Percentiles rank a stretch among this genome's conserved stretches.
Evolutionary conservation across 2,888 invertebrate genomes (phyloP).

Genomic region (Alviniconcha strummeri): DNA sequence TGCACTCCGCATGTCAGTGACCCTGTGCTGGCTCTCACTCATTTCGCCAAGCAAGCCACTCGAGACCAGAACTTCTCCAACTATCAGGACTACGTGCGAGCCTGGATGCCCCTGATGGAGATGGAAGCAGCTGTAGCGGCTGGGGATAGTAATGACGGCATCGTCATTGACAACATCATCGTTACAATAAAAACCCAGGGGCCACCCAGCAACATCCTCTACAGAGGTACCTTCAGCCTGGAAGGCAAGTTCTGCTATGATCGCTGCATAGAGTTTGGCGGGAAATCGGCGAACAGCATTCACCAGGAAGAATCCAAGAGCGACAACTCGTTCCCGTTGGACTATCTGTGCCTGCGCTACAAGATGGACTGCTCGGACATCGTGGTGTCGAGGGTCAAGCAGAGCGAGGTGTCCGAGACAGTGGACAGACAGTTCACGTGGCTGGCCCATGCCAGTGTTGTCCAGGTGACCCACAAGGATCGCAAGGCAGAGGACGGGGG

Average conservation of each 20-base stretch:
- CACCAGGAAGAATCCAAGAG: not conserved
- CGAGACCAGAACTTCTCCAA: not conserved
- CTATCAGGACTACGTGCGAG: slow-evolving; percentile 14
- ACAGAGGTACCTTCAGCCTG: slow-evolving; percentile 17
- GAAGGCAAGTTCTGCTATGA: slow-evolving; percentile 14
- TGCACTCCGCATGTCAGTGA: slow-evolving; percentile 45
- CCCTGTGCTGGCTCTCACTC: slow-evolving; percentile 42
- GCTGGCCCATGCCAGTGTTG: slow-evolving; percentile 22
- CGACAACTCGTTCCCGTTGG: not conserved
- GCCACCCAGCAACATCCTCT: not conserved
- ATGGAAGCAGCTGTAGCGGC: slow-evolving; percentile 54
- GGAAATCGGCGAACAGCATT: not conserved
- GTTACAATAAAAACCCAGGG: not conserved
- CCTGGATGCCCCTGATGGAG: slow-evolving; percentile 51
- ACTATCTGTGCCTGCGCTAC: slow-evolving; percentile 30
- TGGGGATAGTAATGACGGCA: not conserved
- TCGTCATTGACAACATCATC: slow-evolving; percentile 19
- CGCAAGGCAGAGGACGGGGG: slow-evolving; percentile 11
- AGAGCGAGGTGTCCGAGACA: not conserved
- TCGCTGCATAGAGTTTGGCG: slow-evolving; percentile 24
- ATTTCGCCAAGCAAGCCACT: slow-evolving; percentile 44
- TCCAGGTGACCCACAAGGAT: not conserved
- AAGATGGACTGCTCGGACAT: not conserved
- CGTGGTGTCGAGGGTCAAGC: not conserved
- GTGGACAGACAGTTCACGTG: slow-evolving; percentile 30